Evolutionary conservation across 1,140 invertebrate genomes (phyloP), one percentile per base, ranked within the genome.

Genomic region (Nephila pilipes): DNA sequence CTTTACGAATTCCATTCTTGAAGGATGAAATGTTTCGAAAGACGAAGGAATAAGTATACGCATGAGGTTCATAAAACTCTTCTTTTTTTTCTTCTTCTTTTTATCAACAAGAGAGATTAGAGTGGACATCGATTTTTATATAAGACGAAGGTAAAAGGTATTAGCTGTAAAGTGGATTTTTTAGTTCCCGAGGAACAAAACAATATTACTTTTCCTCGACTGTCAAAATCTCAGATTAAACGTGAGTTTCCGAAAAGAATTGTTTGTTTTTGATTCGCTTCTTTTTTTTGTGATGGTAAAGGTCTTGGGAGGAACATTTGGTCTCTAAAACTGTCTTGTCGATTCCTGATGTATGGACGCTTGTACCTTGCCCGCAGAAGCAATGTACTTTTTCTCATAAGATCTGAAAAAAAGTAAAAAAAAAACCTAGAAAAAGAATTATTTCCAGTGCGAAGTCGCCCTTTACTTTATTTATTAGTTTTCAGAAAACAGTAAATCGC

Each of bases 141-240:
- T 87, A 63, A 87, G 55, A 32, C 63, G 46, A 54, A 80, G 46
- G 80, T 91, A 60, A 87, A 80, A 87, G 83, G 91, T 87, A 93
- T 93, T 93, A 93, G 57, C 85, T 87, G 81, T 60, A 93, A 93
- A 93, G 63, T 93, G 91, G 91, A 93, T 93, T 93, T 93, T 93
- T 87, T 93, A 93, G 83, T 87, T 93, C 91, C 54, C 38, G 6
- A 22, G 58, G 63, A 93, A 87, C 83, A 79, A 93, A 93, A 93
- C 91, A 93, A 87, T 93, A 93, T 93, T 93, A 93, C 91, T 87
- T 93, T 80, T 87, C 83, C 36, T 55, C 46, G 38, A 18, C 54
- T 29, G 60, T 87, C 91, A 87, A 93, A 93, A 87, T 93, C 91
- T 65, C 60, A 93, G 91, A 93, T 87, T 93, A 93, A 93, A 93